Evolutionary conservation across 2,113 vertebrate species (phyloP).

Genomic region (Passer montanus): DNA sequence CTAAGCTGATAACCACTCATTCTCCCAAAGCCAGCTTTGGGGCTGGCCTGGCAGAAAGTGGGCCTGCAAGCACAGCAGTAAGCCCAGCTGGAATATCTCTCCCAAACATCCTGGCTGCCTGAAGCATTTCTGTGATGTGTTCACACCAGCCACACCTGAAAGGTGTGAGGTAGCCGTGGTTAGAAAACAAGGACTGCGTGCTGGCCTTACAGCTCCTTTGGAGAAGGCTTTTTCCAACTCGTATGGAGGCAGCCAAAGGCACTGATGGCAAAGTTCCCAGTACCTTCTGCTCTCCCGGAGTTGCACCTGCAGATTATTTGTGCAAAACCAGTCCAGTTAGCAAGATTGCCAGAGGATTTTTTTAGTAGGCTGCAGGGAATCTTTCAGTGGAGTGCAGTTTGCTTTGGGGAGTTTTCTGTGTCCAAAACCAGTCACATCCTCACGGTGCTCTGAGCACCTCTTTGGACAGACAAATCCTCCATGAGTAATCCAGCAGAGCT

Average conservation of each 20-base stretch:
- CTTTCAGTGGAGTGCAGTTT: not conserved
- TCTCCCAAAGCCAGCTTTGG: not conserved
- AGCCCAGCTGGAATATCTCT: not conserved
- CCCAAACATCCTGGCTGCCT: not conserved
- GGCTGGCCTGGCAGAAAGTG: not conserved
- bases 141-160: not conserved
- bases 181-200: not conserved
- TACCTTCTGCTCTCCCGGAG: not conserved
- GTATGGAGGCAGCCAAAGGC: not conserved
- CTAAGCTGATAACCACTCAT: not conserved
- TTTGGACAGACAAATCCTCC: not conserved
- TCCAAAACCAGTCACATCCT: not conserved
- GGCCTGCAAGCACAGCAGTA: not conserved
- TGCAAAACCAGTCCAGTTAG: not conserved
- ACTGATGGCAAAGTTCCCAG: conserved; percentile 18
- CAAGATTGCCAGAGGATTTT: not conserved
- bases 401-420: not conserved
- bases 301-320: not conserved
- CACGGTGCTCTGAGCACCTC: not conserved
- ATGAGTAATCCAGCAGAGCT: not conserved
- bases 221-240: not conserved
- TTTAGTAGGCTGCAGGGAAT: not conserved
- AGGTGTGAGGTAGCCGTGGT: not conserved
- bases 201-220: not conserved
- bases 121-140: not conserved